A percentile compares a stretch with the other conserved stretches of the same genome.
phyloP scores from a whole-genome alignment of 2,888 invertebrate genomes.

The Epicampocera succincta region DNA sequence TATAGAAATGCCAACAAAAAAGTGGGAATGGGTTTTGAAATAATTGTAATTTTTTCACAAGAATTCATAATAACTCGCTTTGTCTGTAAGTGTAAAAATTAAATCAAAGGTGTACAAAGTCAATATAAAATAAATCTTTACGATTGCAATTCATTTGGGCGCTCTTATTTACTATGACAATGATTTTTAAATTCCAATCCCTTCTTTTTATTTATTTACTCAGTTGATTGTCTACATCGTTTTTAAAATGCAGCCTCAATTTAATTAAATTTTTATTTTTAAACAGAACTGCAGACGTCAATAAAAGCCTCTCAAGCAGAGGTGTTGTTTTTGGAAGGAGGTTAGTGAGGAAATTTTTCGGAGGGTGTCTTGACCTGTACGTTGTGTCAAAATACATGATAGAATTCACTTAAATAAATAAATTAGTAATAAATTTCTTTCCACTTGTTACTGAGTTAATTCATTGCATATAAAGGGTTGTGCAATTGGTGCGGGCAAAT shows the following conservation, averaged over 20 bases:
- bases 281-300: neutral
- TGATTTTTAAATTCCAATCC: conserved; percentile 18
- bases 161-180: conserved; percentile 10
- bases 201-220: conserved; percentile 1
- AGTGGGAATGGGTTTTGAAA: too few species aligned
- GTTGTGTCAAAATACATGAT: too few species aligned
- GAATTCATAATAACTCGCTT: neutral
- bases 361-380: too few species aligned
- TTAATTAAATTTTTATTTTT: conserved; percentile 35
- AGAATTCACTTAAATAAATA: too few species aligned
- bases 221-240: conserved; percentile 4
- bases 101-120: neutral
- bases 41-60: too few species aligned
- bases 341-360: too few species aligned
- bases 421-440: too few species aligned
- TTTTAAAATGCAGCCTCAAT: conserved; percentile 2
- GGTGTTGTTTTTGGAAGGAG: neutral
- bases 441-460: too few species aligned
- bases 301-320: neutral
- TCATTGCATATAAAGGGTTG: too few species aligned
- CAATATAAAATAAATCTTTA: conserved; percentile 1
- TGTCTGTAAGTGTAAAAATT: too few species aligned
- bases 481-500: too few species aligned
- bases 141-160: conserved; percentile 27
- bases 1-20: too few species aligned